These are phyloP conservation scores for Anas bahamensis DNA, from an alignment of 2,797 vertebrate genomes.

Conservation along the genomic window DNA sequence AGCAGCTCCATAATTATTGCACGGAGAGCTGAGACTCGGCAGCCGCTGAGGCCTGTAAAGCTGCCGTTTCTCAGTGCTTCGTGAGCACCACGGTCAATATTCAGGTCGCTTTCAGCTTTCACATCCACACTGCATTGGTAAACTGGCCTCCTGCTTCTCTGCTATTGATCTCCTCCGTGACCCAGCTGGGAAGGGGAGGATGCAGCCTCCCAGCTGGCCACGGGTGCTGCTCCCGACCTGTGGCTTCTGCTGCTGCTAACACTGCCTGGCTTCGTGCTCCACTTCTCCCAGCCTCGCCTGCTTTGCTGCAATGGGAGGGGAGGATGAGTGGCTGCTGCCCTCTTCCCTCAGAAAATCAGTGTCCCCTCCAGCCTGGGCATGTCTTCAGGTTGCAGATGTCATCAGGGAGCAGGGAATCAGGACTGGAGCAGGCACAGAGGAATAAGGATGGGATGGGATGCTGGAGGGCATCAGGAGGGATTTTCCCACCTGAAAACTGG, in stretches of 20 bases:
- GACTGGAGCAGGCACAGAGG: background rate
- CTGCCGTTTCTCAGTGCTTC: background rate
- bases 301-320: background rate
- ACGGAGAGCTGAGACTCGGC: background rate
- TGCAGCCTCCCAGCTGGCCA: background rate
- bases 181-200: background rate
- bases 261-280: rapidly evolving
- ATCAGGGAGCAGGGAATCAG: background rate
- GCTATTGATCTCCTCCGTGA: background rate
- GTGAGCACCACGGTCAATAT: background rate
- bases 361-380: background rate
- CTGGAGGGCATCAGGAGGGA: background rate
- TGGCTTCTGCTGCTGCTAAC: background rate
- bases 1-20: background rate
- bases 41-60: background rate
- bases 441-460: background rate
- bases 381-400: background rate
- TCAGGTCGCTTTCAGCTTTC: background rate
- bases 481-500: background rate
- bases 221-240: background rate
- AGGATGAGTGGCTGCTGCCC: background rate
- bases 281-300: rapidly evolving
- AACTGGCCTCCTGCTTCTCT: slow-evolving; percentile 16
- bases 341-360: background rate
- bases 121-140: background rate